These are phyloP conservation scores for Lepidurus arcticus DNA, from an alignment of 1,140 invertebrate genomes.

Conservation along the genomic window DNA sequence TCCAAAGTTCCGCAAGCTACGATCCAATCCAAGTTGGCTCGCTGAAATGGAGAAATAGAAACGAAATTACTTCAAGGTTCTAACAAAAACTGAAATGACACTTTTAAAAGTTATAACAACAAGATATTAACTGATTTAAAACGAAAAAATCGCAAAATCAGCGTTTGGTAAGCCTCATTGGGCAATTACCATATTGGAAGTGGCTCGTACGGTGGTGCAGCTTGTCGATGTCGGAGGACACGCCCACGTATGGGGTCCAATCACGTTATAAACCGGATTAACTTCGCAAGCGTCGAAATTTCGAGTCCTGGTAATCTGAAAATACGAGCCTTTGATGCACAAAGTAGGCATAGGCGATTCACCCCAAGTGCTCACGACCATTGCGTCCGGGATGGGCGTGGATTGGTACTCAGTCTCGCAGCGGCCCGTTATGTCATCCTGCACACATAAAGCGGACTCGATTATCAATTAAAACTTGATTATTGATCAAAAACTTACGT, in stretches of 20 bases:
- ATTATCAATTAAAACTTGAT: not conserved
- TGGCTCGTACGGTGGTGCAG: slow-evolving; percentile 25
- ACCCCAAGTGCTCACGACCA: slow-evolving; percentile 14
- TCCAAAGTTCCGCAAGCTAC: slow-evolving; percentile 34
- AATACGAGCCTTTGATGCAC: slow-evolving; percentile 33
- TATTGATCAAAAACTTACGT: slow-evolving; percentile 25
- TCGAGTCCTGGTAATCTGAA: slow-evolving; percentile 33
- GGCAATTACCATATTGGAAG: slow-evolving; percentile 26
- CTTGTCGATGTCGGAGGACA: slow-evolving; percentile 11
- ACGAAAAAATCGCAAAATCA: not conserved
- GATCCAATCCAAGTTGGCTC: slow-evolving; percentile 30
- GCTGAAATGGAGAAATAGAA: slow-evolving; percentile 5
- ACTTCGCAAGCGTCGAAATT: slow-evolving; percentile 31
- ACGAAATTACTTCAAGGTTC: not conserved
- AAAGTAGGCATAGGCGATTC: slow-evolving; percentile 28
- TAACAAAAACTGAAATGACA: not conserved
- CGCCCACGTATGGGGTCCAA: slow-evolving; percentile 30
- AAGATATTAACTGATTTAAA: not conserved
- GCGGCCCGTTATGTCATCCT: slow-evolving; percentile 32
- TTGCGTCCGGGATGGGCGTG: slow-evolving; percentile 29
- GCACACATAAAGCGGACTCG: not conserved
- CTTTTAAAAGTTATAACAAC: not conserved
- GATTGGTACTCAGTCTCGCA: slow-evolving; percentile 34
- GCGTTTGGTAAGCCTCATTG: not conserved
- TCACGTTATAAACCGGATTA: slow-evolving; percentile 30